Evolutionary conservation across 2,113 vertebrate genomes (phyloP), one percentile per base, ranked within the genome.

Genomic region (Myotis davidii): DNA sequence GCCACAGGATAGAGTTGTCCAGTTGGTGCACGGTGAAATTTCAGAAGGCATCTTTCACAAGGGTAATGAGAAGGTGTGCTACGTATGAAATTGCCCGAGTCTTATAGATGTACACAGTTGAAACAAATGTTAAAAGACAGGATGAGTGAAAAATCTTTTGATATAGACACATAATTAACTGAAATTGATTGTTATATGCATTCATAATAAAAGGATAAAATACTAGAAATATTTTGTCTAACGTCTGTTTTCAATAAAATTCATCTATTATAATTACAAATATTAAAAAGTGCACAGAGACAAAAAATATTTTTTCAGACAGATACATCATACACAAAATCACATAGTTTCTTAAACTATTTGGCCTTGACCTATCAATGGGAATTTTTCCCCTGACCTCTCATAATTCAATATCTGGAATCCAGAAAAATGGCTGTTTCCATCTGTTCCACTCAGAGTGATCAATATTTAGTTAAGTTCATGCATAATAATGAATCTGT

Each of bases 391-490:
- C 88, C 82, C 69, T 85, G 77, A 97, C 90, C 72, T 95, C 90
- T 95, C 87, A 96, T 97, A 96, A 96, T 94, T 96, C 96, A 87
- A 96, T 97, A 95, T 90, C 70, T 76, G 72, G 48, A 93, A 87
- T 88, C 52, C 83, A 95, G 70, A 91, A 97, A 97, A 97, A 94
- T 50, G 94, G 73, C 79, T 93, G 20, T 94, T 97, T 97, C 94
- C 92, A 96, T 97, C 94, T 97, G 96, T 94, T 96, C 65, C 64
- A 88, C 81, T 95, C 92, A 94, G 82, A 95, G 39, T 94, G 72
- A 97, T 96, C 95, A 96, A 97, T 95, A 96, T 89, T 93, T 98
- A 88, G 91, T 96, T 94, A 97, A 88, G 79, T 97, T 86, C 69
- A 64, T 95, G 93, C 89, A 97, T 97, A 95, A 89, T 95, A 97